Evolutionary conservation across 2,888 invertebrate genomes (phyloP), one percentile per base, ranked within the genome.

Genomic region (Sinhomidia bicolor): DNA sequence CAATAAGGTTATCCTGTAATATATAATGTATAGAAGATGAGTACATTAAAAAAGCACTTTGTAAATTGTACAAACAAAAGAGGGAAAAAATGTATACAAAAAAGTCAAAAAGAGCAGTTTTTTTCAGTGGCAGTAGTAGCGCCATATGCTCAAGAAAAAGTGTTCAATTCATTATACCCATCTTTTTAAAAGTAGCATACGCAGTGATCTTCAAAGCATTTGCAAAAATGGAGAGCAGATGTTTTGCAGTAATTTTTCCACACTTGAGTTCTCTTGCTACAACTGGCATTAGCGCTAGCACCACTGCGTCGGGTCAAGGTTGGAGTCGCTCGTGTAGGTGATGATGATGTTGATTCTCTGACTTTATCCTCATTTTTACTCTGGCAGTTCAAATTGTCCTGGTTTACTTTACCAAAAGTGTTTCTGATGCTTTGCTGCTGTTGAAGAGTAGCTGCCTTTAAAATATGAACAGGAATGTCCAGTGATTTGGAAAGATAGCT

Each of bases 131-230:
- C n/a, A 17, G n/a, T n/a, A n/a, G n/a, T n/a, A n/a, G n/a, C 29
- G 29, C 44, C 71, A 71, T 71, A 20, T 71, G 71, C n/a, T 71
- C 23, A 23, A 12, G 32, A 54, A n/a, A 29, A 10, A 26, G 47
- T 47, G 14, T 78, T 71, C 44, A 2, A 71, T 17, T 68, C 29
- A 3, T 65, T 65, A 1, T 10, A 10, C 26, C 7, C 26, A 47
- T 78, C n/a, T 12, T 41, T 65, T 81, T 32, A 86, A 47, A 81
- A 20, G 68, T 84, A 89, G 78, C 91, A 91, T n/a, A 91, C 91
- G 82, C 91, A 91, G 29, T 91, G 90, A 78, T 91, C 91, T 7
- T 90, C 88, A 17, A 89, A 86, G 65, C 91, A 91, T 88, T 80
- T 89, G 85, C 91, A 91, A 79, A 91, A 32, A 2, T 82, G 83